Percentiles rank a stretch among this genome's conserved stretches.
Conservation (phyloP, 2,113 vertebrate genomes). For the Percopsis transmontana region DNA sequence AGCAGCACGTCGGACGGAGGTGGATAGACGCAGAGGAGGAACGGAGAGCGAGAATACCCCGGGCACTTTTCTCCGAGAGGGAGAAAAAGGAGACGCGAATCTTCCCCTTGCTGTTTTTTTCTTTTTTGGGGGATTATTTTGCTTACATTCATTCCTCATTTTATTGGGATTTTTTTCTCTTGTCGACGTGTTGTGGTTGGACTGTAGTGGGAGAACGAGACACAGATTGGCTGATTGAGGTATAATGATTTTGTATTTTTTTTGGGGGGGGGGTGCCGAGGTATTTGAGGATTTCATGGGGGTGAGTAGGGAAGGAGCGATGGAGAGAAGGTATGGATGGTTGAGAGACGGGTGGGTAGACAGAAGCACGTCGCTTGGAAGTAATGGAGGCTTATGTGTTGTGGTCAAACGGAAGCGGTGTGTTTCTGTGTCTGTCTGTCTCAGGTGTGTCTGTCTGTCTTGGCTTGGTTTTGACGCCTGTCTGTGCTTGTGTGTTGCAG, state of each 20-base stretch:
- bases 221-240: slow-evolving; percentile 51
- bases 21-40: slow-evolving; percentile 57
- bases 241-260: slow-evolving; percentile 50
- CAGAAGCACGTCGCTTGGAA: slow-evolving; percentile 54
- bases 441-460: slow-evolving; percentile 23
- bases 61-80: slow-evolving; percentile 52
- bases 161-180: slow-evolving; percentile 30
- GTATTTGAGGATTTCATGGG: slow-evolving; percentile 65
- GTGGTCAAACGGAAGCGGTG: slow-evolving; percentile 70
- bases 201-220: slow-evolving; percentile 42
- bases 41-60: slow-evolving; percentile 70
- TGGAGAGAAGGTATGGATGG: slow-evolving; percentile 46
- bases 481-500: neutral
- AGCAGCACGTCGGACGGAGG: slow-evolving; percentile 64
- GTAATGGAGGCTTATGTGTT: slow-evolving; percentile 76
- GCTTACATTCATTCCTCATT: slow-evolving; percentile 13
- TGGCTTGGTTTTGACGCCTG: neutral
- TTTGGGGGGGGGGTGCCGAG: slow-evolving; percentile 26
- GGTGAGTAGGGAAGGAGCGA: slow-evolving; percentile 49
- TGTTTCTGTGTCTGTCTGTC: slow-evolving; percentile 54
- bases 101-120: slow-evolving; percentile 16
- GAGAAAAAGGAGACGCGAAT: neutral
- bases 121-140: slow-evolving; percentile 65
- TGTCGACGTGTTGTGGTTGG: slow-evolving; percentile 49
- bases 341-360: slow-evolving; percentile 12